Percentiles rank a stretch among this genome's conserved stretches.
Conservation (phyloP, 2,888 invertebrate genomes). For the Sphaerophoria rueppellii region DNA sequence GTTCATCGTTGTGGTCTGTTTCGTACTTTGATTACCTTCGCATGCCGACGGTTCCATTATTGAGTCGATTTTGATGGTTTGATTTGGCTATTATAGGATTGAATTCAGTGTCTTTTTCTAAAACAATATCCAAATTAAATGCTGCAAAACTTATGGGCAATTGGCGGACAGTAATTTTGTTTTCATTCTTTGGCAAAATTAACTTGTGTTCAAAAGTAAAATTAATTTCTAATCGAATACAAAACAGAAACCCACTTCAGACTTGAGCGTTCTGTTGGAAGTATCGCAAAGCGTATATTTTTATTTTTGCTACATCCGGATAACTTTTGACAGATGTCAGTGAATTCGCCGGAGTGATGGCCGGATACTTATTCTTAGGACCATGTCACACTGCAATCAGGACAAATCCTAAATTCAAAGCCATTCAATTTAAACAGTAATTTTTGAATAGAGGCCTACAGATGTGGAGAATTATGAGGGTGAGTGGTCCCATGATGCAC, state of each 20-base stretch:
- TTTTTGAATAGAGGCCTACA: no score
- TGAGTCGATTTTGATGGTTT: neutral
- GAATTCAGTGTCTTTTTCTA: neutral
- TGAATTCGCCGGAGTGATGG: neutral
- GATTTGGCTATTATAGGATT: conserved; percentile 19
- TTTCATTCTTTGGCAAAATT: conserved; percentile 51
- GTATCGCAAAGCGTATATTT: conserved; percentile 15
- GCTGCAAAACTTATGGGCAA: neutral
- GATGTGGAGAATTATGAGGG: no score
- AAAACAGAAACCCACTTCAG: conserved; percentile 18
- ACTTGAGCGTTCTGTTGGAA: conserved; percentile 1
- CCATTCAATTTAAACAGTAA: no score
- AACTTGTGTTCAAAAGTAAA: neutral
- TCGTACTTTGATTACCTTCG: conserved; percentile 86
- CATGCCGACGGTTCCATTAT: conserved; percentile 93
- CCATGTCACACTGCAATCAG: neutral
- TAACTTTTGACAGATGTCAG: conserved; percentile 4
- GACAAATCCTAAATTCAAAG: no score
- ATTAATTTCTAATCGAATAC: neutral
- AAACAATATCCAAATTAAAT: neutral
- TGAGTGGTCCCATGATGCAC: no score
- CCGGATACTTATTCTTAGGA: neutral
- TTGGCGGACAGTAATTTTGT: conserved; percentile 33
- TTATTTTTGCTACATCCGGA: conserved; percentile 1
- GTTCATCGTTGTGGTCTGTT: conserved; percentile 61